phyloP scores from a whole-genome alignment of 2,888 invertebrate genomes.

The Hypomecis punctinalis region DNA sequence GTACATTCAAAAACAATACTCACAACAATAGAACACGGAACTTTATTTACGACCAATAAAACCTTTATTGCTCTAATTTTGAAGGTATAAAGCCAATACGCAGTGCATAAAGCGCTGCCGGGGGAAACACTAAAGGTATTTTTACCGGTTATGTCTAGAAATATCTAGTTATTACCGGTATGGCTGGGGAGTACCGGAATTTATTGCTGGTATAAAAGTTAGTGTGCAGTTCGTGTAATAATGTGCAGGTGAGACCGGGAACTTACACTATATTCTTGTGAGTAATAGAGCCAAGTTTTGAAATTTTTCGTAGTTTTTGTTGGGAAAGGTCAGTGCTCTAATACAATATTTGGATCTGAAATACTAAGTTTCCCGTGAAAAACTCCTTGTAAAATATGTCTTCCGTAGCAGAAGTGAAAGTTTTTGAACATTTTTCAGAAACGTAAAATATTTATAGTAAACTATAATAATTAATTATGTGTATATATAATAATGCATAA shows the following conservation, averaged over 20 bases:
- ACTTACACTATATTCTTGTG: conserved; percentile 23
- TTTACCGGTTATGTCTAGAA: conserved; percentile 59
- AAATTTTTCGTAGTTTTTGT: conserved; percentile 21
- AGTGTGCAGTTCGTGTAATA: conserved; percentile 66
- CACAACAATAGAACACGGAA: conserved; percentile 39
- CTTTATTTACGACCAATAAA: conserved; percentile 65
- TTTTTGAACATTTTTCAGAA: too few relatives aligned
- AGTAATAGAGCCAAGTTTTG: conserved; percentile 20
- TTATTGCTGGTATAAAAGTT: conserved; percentile 74
- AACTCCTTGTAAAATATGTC: too few relatives aligned
- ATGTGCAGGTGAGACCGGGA: conserved; percentile 56
- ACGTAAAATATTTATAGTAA: too few relatives aligned
- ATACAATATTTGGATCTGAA: too few relatives aligned
- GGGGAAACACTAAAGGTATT: conserved; percentile 48
- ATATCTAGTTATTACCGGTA: conserved; percentile 52
- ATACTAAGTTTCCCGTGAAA: too few relatives aligned
- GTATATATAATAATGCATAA: too few relatives aligned
- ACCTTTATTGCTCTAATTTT: conserved; percentile 65
- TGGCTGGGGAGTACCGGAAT: conserved; percentile 53
- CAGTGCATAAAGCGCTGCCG: conserved; percentile 49
- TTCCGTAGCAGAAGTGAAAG: too few relatives aligned
- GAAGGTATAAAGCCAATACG: conserved; percentile 57
- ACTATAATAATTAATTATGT: too few relatives aligned
- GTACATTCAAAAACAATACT: conserved; percentile 26
- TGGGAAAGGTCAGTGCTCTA: background rate